Evolutionary conservation across 2,797 vertebrate genomes (phyloP).

Genomic region (Vipera ursinii): DNA sequence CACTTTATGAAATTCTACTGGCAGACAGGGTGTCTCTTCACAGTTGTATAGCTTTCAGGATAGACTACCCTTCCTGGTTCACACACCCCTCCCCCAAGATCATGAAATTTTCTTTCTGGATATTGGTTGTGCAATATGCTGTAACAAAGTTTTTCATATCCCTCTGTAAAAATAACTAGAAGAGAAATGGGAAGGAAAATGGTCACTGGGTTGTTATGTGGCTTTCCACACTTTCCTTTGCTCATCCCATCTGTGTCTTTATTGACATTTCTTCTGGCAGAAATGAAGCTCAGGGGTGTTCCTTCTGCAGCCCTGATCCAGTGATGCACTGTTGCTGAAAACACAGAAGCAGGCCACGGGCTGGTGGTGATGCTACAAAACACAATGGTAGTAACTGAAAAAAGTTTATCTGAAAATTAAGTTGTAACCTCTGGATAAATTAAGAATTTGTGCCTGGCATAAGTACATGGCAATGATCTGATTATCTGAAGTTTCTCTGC

Average conservation of each 20-base stretch:
- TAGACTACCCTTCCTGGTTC: slow-evolving; percentile 23
- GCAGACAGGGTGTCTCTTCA: slow-evolving; percentile 30
- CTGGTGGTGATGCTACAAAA: background rate
- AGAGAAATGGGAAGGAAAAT: background rate
- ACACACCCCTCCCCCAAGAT: background rate
- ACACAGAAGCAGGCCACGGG: background rate
- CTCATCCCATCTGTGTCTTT: background rate
- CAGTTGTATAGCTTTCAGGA: slow-evolving; percentile 15
- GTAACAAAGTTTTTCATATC: background rate
- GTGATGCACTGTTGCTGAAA: background rate
- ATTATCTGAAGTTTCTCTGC: background rate
- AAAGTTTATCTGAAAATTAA: background rate
- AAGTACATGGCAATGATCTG: background rate
- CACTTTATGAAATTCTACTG: slow-evolving; percentile 49
- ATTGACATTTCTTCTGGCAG: background rate
- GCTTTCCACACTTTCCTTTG: background rate
- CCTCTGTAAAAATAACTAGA: background rate
- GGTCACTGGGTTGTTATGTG: background rate
- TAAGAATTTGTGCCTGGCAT: background rate
- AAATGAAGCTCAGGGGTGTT: background rate
- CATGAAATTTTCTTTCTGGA: background rate
- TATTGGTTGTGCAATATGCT: slow-evolving; percentile 1
- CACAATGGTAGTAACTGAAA: background rate
- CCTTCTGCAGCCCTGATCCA: background rate
- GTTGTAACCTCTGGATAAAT: background rate